Conservation (phyloP, 2,888 invertebrate genomes). For the Zhuqinia jingwanae region DNA sequence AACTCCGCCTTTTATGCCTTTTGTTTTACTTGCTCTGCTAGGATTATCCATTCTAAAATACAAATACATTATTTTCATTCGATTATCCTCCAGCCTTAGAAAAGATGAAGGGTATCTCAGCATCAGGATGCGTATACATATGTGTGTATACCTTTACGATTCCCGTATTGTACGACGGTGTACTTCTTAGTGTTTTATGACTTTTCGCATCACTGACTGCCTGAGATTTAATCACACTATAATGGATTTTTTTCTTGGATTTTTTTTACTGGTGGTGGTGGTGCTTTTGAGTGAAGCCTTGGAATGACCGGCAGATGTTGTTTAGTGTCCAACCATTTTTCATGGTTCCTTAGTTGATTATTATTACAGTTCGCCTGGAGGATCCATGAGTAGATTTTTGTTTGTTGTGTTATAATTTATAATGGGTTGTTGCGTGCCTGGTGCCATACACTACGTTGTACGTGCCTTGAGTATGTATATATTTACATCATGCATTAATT, state of each 20-base stretch:
- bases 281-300: not conserved
- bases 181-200: constrained; percentile 37
- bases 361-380: constrained; percentile 9
- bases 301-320: constrained; percentile 29
- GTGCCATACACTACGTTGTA: not conserved
- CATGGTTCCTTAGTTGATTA: constrained; percentile 47
- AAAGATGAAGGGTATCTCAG: too few species aligned
- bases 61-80: too few species aligned
- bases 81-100: not conserved
- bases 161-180: not conserved
- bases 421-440: not conserved
- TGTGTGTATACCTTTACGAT: not conserved
- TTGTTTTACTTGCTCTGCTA: constrained; percentile 40
- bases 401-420: not conserved
- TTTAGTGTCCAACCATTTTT: constrained; percentile 43
- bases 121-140: too few species aligned
- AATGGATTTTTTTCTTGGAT: constrained; percentile 47
- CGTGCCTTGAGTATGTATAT: not conserved
- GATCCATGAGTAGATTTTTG: not conserved
- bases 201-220: constrained; percentile 36
- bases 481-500: too few species aligned
- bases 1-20: constrained; percentile 41
- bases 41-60: not conserved
- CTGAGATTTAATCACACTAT: constrained; percentile 61
- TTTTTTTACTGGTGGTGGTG: constrained; percentile 4